Conservation (phyloP, 1,140 invertebrate species). For the Pogonognathellus flavescens region DNA sequence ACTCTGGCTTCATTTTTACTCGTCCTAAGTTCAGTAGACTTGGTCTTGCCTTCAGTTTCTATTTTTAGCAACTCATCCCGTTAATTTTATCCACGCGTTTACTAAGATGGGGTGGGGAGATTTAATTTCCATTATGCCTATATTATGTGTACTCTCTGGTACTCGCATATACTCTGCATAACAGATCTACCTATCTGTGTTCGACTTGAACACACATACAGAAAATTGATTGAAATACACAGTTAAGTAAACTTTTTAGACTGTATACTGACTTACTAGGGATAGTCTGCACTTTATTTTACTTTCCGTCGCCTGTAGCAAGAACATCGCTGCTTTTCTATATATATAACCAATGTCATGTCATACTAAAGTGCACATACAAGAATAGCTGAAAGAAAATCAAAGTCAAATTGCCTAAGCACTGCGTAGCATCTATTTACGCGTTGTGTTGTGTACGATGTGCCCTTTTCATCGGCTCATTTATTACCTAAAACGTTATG, state of each 20-base stretch:
- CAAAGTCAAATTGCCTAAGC: not conserved
- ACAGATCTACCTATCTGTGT: too few species aligned
- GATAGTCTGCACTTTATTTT: conserved; percentile 16
- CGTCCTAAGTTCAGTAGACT: not conserved
- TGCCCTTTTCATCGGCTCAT: not conserved
- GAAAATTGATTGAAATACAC: not conserved
- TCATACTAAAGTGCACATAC: not conserved
- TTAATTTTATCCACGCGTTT: conserved; percentile 63
- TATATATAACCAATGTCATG: not conserved
- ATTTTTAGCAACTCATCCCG: conserved; percentile 60
- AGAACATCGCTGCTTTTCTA: too few species aligned
- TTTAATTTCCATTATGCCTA: conserved; percentile 43
- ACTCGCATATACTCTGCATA: not conserved
- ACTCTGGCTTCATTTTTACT: not conserved
- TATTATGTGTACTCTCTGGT: not conserved
- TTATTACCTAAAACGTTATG: not conserved
- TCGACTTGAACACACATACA: not conserved
- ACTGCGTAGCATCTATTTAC: not conserved
- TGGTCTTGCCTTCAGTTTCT: conserved; percentile 25
- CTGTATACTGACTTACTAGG: not conserved
- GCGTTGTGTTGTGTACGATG: not conserved
- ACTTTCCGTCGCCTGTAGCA: not conserved
- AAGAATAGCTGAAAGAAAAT: not conserved
- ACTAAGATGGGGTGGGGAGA: conserved; percentile 29
- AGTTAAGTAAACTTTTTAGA: conserved; percentile 9